Evolutionary conservation across 2,113 vertebrate genomes (phyloP).

Genomic region (Sphaerodactylus townsendi): DNA sequence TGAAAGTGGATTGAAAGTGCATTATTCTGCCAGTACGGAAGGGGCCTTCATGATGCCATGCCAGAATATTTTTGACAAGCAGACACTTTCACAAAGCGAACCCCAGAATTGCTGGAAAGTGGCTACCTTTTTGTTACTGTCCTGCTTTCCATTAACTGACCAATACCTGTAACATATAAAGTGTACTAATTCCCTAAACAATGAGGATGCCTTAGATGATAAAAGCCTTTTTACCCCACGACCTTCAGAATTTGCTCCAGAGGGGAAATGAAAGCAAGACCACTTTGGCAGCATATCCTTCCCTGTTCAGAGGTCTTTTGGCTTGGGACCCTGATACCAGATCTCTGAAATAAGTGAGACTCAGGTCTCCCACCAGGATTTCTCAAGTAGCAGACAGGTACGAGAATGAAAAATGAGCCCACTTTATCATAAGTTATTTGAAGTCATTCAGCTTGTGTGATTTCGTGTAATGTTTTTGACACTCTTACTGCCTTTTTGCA

Average conservation of each 20-base stretch:
- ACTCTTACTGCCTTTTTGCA: background rate
- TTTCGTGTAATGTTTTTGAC: background rate
- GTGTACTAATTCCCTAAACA: background rate
- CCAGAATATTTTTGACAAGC: background rate
- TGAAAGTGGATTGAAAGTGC: too few species aligned
- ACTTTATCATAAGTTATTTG: background rate
- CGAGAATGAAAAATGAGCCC: background rate
- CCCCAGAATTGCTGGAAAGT: background rate
- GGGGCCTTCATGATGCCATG: too few species aligned
- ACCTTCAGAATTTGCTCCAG: background rate
- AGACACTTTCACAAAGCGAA: background rate
- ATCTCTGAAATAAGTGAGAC: slow-evolving; percentile 12
- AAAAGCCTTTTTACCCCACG: background rate
- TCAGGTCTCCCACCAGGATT: background rate
- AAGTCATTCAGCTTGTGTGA: background rate
- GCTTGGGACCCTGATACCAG: background rate
- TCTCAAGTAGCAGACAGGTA: background rate
- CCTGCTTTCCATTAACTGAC: background rate
- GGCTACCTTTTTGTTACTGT: background rate
- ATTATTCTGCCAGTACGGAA: too few species aligned
- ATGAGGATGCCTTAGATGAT: background rate
- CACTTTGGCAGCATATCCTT: background rate
- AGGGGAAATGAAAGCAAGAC: background rate
- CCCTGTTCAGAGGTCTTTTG: slow-evolving; percentile 2
- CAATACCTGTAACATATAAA: background rate